A percentile compares a stretch with the other conserved stretches of the same genome.
phyloP scores from a whole-genome alignment of 2,797 vertebrate genomes.

The Strix occidentalis region DNA sequence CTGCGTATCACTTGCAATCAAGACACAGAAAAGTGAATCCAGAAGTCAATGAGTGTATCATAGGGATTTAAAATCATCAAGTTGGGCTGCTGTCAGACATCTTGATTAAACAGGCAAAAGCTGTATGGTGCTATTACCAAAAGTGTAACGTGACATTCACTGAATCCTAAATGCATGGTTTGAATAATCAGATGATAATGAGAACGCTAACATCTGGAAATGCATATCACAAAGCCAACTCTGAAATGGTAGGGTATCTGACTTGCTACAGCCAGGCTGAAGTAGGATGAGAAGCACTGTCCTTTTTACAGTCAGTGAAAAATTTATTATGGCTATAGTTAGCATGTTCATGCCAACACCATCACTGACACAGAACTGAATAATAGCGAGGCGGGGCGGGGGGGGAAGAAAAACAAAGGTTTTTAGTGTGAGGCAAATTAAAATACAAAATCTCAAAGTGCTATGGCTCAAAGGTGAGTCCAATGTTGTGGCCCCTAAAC shows the following conservation, averaged over 20 bases:
- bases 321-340: not conserved
- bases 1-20: not conserved
- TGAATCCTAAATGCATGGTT: not conserved
- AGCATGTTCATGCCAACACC: not conserved
- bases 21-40: constrained; percentile 27
- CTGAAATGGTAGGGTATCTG: rapidly evolving
- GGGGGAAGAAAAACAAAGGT: not conserved
- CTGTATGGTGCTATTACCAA: not conserved
- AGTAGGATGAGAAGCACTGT: not conserved
- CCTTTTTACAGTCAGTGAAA: not conserved
- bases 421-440: not conserved
- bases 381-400: not conserved
- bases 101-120: not conserved
- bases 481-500: not conserved
- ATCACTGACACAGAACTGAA: not conserved
- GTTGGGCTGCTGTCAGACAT: not conserved
- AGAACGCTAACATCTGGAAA: constrained; percentile 13
- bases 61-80: not conserved
- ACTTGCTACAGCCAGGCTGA: not conserved
- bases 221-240: not conserved
- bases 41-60: not conserved
- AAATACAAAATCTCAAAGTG: not conserved
- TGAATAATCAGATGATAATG: constrained; percentile 3
- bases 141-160: not conserved
- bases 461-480: not conserved